Percentiles rank a stretch among this genome's conserved stretches.
These are phyloP conservation scores for Myotis yumanensis DNA, from an alignment of 2,113 vertebrate genomes.

Conservation along the genomic window DNA sequence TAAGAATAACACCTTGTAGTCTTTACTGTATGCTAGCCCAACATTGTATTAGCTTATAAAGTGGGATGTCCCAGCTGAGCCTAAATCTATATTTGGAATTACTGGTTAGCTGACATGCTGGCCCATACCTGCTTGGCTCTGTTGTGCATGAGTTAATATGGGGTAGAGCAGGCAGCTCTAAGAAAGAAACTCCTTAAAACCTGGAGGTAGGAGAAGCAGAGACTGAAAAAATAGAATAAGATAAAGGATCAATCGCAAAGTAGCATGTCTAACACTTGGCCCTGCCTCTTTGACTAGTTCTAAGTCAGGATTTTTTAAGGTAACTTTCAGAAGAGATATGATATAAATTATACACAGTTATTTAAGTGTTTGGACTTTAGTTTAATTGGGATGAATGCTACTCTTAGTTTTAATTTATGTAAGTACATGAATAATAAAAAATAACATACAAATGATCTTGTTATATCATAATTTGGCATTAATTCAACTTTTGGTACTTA, in stretches of 20 bases:
- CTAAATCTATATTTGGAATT: neutral
- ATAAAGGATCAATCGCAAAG: neutral
- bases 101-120: neutral
- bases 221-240: neutral
- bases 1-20: neutral
- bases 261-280: neutral
- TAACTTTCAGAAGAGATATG: neutral
- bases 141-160: neutral
- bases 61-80: neutral
- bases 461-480: neutral
- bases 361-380: neutral
- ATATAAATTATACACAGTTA: neutral
- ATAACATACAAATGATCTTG: neutral
- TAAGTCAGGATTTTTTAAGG: neutral
- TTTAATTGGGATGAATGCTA: neutral
- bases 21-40: neutral
- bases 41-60: neutral
- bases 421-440: neutral
- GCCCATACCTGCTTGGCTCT: neutral
- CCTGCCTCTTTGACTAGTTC: neutral
- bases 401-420: neutral
- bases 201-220: neutral
- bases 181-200: neutral
- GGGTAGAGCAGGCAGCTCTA: neutral
- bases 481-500: conserved; percentile 45